Evolutionary conservation across 2,888 invertebrate genomes (phyloP).

Genomic region (Carcina quercana): DNA sequence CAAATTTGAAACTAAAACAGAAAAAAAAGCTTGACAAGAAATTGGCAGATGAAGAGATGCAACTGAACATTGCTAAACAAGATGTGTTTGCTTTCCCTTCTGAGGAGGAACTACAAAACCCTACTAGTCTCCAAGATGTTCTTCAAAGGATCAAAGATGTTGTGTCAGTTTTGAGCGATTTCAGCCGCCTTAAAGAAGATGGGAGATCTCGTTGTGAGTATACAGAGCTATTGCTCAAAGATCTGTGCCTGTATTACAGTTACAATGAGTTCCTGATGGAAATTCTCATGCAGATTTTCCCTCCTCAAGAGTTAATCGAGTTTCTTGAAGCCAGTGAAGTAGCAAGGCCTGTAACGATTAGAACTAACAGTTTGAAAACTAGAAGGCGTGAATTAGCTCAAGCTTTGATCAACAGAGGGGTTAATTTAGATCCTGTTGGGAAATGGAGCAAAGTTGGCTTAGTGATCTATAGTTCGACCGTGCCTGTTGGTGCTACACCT

Average conservation of each 20-base stretch:
- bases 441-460: slow-evolving; percentile 99
- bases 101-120: slow-evolving; percentile 81
- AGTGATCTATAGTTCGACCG: slow-evolving; percentile 96
- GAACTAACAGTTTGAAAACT: slow-evolving; percentile 96
- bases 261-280: slow-evolving; percentile 98
- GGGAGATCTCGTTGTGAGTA: slow-evolving; percentile 88
- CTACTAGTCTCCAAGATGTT: slow-evolving; percentile 85
- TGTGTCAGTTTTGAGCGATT: slow-evolving; percentile 85
- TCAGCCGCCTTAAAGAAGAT: slow-evolving; percentile 79
- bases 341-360: slow-evolving; percentile 94
- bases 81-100: slow-evolving; percentile 87
- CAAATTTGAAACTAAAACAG: slow-evolving; percentile 83
- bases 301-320: slow-evolving; percentile 89
- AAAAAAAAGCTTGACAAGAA: slow-evolving; percentile 80
- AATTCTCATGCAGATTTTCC: slow-evolving; percentile 91
- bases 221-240: slow-evolving; percentile 82
- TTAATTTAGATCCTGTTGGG: slow-evolving; percentile 98
- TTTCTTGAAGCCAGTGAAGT: slow-evolving; percentile 98
- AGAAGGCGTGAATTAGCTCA: slow-evolving; percentile 94
- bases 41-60: slow-evolving; percentile 86
- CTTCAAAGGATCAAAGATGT: slow-evolving; percentile 93
- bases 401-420: slow-evolving; percentile 95
- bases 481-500: slow-evolving; percentile 98
- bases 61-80: slow-evolving; percentile 84
- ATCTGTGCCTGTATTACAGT: slow-evolving; percentile 95